These are phyloP conservation scores for Leptinotarsa tumamoca DNA, from an alignment of 2,888 invertebrate genomes.

Conservation along the genomic window DNA sequence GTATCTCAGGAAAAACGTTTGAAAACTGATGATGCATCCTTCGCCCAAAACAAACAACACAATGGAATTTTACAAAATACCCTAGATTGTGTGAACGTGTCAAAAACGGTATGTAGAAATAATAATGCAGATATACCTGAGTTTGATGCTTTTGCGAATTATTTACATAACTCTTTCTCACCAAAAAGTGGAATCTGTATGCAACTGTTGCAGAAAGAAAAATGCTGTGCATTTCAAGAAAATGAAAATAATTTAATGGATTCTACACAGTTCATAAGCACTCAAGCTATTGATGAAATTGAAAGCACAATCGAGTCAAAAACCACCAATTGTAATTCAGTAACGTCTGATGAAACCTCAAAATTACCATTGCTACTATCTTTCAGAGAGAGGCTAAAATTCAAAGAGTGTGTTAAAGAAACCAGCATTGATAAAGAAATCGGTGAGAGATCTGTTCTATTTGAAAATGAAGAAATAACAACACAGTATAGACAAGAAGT, in stretches of 20 bases:
- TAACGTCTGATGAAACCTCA: constrained; percentile 14
- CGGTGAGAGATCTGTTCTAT: constrained; percentile 47
- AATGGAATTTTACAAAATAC: constrained; percentile 42
- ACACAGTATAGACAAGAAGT: constrained; percentile 63
- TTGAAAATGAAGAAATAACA: constrained; percentile 49
- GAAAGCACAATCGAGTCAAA: constrained; percentile 43
- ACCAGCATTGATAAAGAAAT: constrained; percentile 37
- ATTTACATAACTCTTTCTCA: constrained; percentile 39
- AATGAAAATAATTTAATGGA: constrained; percentile 31
- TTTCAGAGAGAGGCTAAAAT: constrained; percentile 43
- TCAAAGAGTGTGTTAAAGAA: constrained; percentile 33
- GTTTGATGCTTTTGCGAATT: constrained; percentile 52
- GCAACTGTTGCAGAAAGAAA: constrained; percentile 20
- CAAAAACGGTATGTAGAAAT: constrained; percentile 26
- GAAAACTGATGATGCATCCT: background rate
- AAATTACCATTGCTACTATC: constrained; percentile 28
- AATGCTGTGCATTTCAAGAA: constrained; percentile 22
- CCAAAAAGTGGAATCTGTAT: constrained; percentile 15
- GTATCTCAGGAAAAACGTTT: constrained; percentile 1
- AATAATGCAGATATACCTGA: constrained; percentile 30
- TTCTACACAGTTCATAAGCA: constrained; percentile 55
- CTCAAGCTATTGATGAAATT: constrained; percentile 56
- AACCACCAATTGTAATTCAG: background rate
- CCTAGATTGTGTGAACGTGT: constrained; percentile 38
- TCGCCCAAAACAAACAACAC: background rate